Evolutionary conservation across 2,888 invertebrate genomes (phyloP).

Genomic region (Hololepta plana): DNA sequence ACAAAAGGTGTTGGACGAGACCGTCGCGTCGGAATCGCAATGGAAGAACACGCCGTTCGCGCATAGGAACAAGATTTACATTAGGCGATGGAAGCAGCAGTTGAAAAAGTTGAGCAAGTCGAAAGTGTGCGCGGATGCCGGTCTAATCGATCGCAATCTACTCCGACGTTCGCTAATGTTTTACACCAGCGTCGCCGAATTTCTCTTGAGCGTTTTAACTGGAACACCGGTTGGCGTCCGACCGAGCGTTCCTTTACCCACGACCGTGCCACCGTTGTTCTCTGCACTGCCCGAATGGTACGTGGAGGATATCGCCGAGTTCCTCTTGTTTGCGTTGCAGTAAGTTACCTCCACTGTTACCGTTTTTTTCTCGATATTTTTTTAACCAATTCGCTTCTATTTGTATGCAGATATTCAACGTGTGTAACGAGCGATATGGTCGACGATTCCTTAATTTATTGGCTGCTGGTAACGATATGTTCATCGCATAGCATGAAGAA

Average conservation of each 20-base stretch:
- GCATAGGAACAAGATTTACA: constrained; percentile 59
- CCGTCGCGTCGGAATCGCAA: constrained; percentile 61
- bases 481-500: constrained; percentile 83
- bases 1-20: constrained; percentile 72
- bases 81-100: constrained; percentile 77
- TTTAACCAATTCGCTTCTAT: no score
- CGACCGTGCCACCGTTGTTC: constrained; percentile 55
- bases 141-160: constrained; percentile 67
- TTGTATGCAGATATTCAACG: constrained; percentile 48
- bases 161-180: constrained; percentile 71
- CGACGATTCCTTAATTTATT: constrained; percentile 69
- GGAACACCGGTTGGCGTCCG: constrained; percentile 30
- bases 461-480: constrained; percentile 80
- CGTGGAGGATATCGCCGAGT: constrained; percentile 93
- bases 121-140: constrained; percentile 84
- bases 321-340: constrained; percentile 84
- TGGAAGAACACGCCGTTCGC: constrained; percentile 67
- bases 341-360: constrained; percentile 34
- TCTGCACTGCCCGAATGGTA: constrained; percentile 93
- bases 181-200: constrained; percentile 70
- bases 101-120: constrained; percentile 61
- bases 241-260: no score
- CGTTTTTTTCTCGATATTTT: constrained; percentile 2
- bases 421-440: constrained; percentile 55
- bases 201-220: constrained; percentile 49